Evolutionary conservation across 2,113 vertebrate genomes (phyloP), one percentile per base, ranked within the genome.

Genomic region (Chaetodon trifascialis): DNA sequence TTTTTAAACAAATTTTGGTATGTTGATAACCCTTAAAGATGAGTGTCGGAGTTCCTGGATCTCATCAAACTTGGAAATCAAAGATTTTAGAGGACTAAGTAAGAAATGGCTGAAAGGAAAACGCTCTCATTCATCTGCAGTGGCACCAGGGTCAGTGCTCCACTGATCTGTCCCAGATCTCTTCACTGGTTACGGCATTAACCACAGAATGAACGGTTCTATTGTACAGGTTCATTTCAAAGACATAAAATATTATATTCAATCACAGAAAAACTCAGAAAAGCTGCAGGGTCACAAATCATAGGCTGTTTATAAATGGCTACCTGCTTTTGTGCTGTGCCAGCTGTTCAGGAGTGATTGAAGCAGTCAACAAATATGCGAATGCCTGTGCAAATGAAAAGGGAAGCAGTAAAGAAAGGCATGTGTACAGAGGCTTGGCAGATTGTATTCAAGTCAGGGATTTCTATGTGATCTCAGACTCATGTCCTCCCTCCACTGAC

Each of bases 381-480:
- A 25, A 40, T 74, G 9, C 15, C 36, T 71, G 47, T 44, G 64
- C 59, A 85, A 66, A 63, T 66, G 60, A 30, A 70, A 62, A 72
- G 47, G 55, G 64, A 54, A 54, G 58, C 38, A 67, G 52, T n/a
- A 68, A 65, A 36, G 23, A 51, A 49, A 68, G 47, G 30, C 42
- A 34, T 75, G 60, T 63, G 78, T 59, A 59, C 52, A 30, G 70
- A 65, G 44, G 73, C 36, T 70, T 52, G 69, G 67, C 44, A 67
- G 49, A 79, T 49, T 47, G 7, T 66, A 66, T 70, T 69, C 64
- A 63, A 66, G 70, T 72, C 52, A 82, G n/a, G 73, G 65, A 56
- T 75, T 76, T 75, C 36, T 78, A 40, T 69, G 73, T 78, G 74
- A 78, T 79, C 69, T 71, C 69, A 84, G 54, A 52, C 64, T 86